Percentiles rank a stretch among this genome's conserved stretches.
Evolutionary conservation across 2,888 invertebrate species (phyloP).

Genomic region (Rhagium mordax): DNA sequence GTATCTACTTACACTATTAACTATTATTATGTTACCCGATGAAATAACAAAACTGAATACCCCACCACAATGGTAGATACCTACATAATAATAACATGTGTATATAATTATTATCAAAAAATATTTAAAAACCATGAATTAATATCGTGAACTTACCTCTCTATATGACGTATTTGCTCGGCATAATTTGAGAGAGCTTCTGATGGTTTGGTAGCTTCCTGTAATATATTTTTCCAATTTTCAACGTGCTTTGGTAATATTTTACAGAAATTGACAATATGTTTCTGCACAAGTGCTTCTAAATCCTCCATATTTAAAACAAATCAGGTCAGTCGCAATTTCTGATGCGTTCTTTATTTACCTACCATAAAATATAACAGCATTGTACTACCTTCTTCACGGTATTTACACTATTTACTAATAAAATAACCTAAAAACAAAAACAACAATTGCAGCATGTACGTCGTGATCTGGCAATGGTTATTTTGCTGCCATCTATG

Average conservation of each 20-base stretch:
- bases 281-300: slow-evolving; percentile 69
- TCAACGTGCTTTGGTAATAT: slow-evolving; percentile 72
- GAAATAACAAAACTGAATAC: too few species aligned
- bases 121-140: too few species aligned
- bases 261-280: slow-evolving; percentile 73
- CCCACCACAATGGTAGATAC: too few species aligned
- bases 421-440: not conserved
- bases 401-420: too few species aligned
- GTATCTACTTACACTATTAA: too few species aligned
- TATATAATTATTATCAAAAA: too few species aligned
- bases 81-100: too few species aligned
- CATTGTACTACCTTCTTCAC: not conserved
- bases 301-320: slow-evolving; percentile 42
- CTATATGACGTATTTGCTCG: slow-evolving; percentile 72
- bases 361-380: not conserved
- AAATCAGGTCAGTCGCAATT: not conserved
- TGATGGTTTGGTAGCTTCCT: slow-evolving; percentile 72
- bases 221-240: slow-evolving; percentile 71
- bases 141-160: slow-evolving; percentile 72
- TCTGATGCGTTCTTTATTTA: not conserved
- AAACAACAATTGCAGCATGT: not conserved
- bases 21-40: too few species aligned
- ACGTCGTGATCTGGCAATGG: too few species aligned
- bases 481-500: not conserved
- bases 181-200: slow-evolving; percentile 72